Evolutionary conservation across 2,797 vertebrate genomes (phyloP), one percentile per base, ranked within the genome.

Genomic region (Lophius americanus): DNA sequence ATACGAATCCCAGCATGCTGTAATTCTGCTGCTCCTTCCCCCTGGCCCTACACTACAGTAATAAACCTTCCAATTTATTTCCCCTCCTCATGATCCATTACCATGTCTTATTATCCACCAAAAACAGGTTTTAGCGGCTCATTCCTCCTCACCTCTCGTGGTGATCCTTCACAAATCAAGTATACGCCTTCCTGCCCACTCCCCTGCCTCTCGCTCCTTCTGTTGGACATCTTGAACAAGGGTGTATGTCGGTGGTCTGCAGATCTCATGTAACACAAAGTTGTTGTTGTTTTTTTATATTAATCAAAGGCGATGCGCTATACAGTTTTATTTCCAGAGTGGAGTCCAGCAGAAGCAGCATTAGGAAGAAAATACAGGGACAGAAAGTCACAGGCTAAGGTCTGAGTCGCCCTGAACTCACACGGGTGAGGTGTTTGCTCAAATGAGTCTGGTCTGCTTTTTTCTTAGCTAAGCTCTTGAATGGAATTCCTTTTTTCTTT

Each of bases 31-130:
- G 13, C 60, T 49, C 38, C 63, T 55, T 60, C 53, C 58, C 23
- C 23, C 60, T 48, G 47, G 64, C 54, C 55, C 60, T 59, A 51
- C 71, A 60, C 77, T 2, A 38, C 0, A 54, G 55, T 85, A 62
- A 1, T 91, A 87, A 91, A 85, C 76, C 52, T 76, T 77, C 68
- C 70, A 82, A 77, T 87, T 86, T 88, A 72, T 81, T 69, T 85
- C 23, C 23, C 79, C 43, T 56, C 65, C 90, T 88, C 84, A 90
- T 81, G 73, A 86, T 65, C 78, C 80, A 80, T 87, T 84, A 85
- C 77, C 59, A 52, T 56, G 77, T 82, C 79, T 78, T 44, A 49
- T 82, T 82, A 78, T 79, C 53, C 9, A 47, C 48, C 49, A 63
- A 65, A 61, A 71, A 23, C 23, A 59, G 77, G 51, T 77, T 86